These are phyloP conservation scores for Zaprionus lachaisei DNA, from an alignment of 1,140 invertebrate species.

Conservation along the genomic window DNA sequence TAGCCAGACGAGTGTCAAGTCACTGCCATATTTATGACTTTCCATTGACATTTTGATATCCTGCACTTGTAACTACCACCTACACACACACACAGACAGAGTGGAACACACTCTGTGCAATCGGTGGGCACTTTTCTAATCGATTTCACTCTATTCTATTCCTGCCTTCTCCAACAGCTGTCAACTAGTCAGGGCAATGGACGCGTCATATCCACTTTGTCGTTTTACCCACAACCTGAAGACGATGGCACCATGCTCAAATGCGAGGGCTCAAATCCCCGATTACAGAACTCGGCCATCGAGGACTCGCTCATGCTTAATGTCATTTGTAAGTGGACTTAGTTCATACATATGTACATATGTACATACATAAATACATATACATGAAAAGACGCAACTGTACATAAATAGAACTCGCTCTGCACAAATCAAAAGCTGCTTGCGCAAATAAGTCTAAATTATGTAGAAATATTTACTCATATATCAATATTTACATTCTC, in stretches of 20 bases:
- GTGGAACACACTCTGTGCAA: conserved; percentile 9
- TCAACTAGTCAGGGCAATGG: conserved; percentile 88
- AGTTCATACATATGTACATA: background rate
- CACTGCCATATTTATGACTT: conserved; percentile 65
- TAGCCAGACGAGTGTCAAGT: conserved; percentile 33
- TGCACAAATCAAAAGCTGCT: conserved; percentile 67
- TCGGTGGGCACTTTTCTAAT: conserved; percentile 70
- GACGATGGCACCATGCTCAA: conserved; percentile 93
- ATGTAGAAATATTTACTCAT: conserved; percentile 66
- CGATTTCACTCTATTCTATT: conserved; percentile 63
- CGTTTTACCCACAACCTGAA: conserved; percentile 91
- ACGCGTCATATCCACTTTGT: conserved; percentile 90
- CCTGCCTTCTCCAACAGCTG: conserved; percentile 85
- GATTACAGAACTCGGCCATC: conserved; percentile 88
- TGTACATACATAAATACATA: background rate
- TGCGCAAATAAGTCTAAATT: conserved; percentile 76
- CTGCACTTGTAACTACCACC: conserved; percentile 36
- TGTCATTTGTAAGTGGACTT: conserved; percentile 92
- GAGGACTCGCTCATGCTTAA: conserved; percentile 93
- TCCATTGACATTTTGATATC: conserved; percentile 51
- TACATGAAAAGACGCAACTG: background rate
- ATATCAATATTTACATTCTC: conserved; percentile 66
- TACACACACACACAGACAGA: background rate
- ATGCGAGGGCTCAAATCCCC: conserved; percentile 93
- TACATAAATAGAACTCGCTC: conserved; percentile 52